Evolutionary conservation across 2,888 invertebrate genomes (phyloP), one percentile per base, ranked within the genome.

Genomic region (Diloba caeruleocephala): DNA sequence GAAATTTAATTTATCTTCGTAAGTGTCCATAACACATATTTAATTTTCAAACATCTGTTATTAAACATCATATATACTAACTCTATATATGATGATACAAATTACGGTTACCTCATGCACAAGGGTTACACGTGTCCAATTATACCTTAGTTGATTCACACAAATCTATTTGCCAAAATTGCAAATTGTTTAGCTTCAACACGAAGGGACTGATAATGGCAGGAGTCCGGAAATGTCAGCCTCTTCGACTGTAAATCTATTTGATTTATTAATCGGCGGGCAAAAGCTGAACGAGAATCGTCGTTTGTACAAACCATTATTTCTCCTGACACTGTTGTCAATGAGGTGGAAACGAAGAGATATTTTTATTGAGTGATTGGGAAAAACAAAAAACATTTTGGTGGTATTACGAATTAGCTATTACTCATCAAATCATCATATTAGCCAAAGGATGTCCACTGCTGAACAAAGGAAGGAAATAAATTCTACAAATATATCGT

Each of bases 241-340:
- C 34, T 44, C 26, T 19, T 57, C 37, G 37, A 48, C 44, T 51
- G 64, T 65, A 41, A 64, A 63, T 63, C 64, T 69, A 52, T 57
- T 69, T 57, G 57, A 63, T 57, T 63, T 44, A 57, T 64, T 58
- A 58, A 57, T 45, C 41, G 29, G 31, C 1, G 13, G 17, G 26
- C 15, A 7, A 6, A 17, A 0, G 12, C 31, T 39, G 19, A 23
- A 8, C 29, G 8, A 21, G 28, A 56, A 9, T 23, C 13, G 56
- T 36, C 13, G n/a, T 34, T 55, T 39, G 13, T 29, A 17, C 7
- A 32, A 31, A 63, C 46, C 64, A 63, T 58, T 58, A 58, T 63
- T 63, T 58, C 63, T 58, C 25, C 45, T 63, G 45, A 17, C 36
- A 61, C 12, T 9, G n/a, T 39, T 63, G 58, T 56, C 58, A 63